Evolutionary conservation across 2,888 invertebrate species (phyloP).

Genomic region (Orthosia gracilis): DNA sequence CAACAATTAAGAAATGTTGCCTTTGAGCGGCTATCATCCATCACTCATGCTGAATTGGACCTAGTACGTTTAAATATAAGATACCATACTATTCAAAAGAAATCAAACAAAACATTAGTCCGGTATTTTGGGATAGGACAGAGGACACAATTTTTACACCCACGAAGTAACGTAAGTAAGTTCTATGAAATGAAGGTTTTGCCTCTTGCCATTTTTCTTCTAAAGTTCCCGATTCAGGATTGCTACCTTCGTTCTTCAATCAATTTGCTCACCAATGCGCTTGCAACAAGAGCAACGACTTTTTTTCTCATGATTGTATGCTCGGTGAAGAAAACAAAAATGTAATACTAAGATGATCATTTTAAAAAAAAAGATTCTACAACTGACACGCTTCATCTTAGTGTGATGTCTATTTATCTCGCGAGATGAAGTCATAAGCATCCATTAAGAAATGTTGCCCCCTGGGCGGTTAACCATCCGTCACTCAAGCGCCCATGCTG

Average conservation of each 20-base stretch:
- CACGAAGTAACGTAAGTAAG: too few species aligned
- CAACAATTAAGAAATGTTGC: constrained; percentile 26
- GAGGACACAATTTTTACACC: too few species aligned
- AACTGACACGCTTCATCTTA: constrained; percentile 1
- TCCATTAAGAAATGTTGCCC: constrained; percentile 22
- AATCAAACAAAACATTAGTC: too few species aligned
- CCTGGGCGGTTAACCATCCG: constrained; percentile 9
- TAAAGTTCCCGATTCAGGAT: too few species aligned
- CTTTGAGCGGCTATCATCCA: constrained; percentile 23
- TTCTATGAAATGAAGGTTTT: too few species aligned
- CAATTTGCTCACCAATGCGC: too few species aligned
- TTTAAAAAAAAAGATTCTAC: not conserved
- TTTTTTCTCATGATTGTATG: not conserved
- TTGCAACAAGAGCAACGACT: too few species aligned
- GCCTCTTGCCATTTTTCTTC: too few species aligned
- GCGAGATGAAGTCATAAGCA: constrained; percentile 30
- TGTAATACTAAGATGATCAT: not conserved
- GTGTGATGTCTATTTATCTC: constrained; percentile 35
- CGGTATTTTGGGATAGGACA: too few species aligned
- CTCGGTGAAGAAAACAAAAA: not conserved
- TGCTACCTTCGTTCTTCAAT: not conserved
- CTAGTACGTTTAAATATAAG: not conserved
- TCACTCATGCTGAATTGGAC: constrained; percentile 47
- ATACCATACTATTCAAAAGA: not conserved
- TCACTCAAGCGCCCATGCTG: constrained; percentile 36